These are phyloP conservation scores for Acrobasis consociella DNA, from an alignment of 2,888 invertebrate species.

Conservation along the genomic window DNA sequence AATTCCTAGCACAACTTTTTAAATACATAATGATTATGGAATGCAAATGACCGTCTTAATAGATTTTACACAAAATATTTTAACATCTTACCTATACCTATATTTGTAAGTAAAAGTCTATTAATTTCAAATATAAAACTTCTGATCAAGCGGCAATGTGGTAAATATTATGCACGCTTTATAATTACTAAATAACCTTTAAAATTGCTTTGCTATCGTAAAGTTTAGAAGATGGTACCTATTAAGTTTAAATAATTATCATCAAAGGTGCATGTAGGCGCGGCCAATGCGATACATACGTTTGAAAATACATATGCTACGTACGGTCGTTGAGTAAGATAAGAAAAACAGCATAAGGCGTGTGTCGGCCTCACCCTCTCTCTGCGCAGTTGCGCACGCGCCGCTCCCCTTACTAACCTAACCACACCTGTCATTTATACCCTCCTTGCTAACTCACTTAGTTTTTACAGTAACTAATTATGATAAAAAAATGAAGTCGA, in stretches of 20 bases:
- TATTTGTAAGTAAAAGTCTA: background rate
- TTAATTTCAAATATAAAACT: background rate
- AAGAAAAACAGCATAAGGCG: slow-evolving; percentile 14
- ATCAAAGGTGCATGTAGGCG: slow-evolving; percentile 10
- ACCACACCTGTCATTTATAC: slow-evolving; percentile 49
- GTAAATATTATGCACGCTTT: background rate
- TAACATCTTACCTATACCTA: no score
- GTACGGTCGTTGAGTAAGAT: slow-evolving; percentile 12
- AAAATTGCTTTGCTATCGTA: slow-evolving; percentile 5
- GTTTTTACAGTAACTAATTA: slow-evolving; percentile 10
- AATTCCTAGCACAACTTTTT: no score
- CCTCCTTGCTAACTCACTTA: background rate
- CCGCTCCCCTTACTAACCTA: slow-evolving; percentile 35
- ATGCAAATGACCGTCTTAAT: no score
- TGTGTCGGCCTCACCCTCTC: slow-evolving; percentile 28
- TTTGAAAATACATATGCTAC: slow-evolving; percentile 11
- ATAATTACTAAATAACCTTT: slow-evolving; percentile 4
- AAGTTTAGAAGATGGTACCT: background rate
- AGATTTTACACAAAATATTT: no score
- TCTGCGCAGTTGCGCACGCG: slow-evolving; percentile 48
- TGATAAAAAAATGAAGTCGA: slow-evolving; percentile 12
- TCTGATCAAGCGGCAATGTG: background rate
- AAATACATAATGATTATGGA: no score
- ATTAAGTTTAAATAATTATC: slow-evolving; percentile 17
- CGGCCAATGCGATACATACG: slow-evolving; percentile 1